Evolutionary conservation across 2,888 invertebrate genomes (phyloP), one percentile per base, ranked within the genome.

Genomic region (Mystacides longicornis): DNA sequence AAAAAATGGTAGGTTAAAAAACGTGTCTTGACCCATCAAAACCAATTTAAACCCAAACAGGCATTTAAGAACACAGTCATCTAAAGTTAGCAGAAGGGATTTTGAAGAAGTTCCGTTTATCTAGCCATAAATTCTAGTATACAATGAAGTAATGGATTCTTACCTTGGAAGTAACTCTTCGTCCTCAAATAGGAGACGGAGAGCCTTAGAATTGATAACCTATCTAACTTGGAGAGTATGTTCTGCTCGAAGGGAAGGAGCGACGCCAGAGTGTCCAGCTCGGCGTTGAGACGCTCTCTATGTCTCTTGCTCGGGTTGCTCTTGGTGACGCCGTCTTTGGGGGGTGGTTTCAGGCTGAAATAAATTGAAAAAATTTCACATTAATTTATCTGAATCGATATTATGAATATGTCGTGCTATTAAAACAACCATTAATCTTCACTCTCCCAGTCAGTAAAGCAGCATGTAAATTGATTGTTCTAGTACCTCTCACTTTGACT

Each of bases 101-200:
- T n/a, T n/a, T n/a, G n/a, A n/a, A n/a, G n/a, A n/a, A n/a, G n/a
- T n/a, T n/a, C n/a, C n/a, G n/a, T n/a, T n/a, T n/a, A n/a, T n/a
- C n/a, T n/a, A n/a, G n/a, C n/a, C n/a, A n/a, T n/a, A n/a, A n/a
- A n/a, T n/a, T n/a, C n/a, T n/a, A n/a, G n/a, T n/a, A n/a, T n/a
- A n/a, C n/a, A n/a, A n/a, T n/a, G n/a, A n/a, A n/a, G n/a, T n/a
- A n/a, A n/a, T n/a, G n/a, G n/a, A 37, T n/a, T 31, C 85, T 81
- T 76, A 98, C 98, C 95, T 90, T 97, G 96, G 79, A 99, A 99
- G 81, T 98, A 99, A 78, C 96, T 95, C 80, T 99, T 99, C 69
- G 96, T 98, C 67, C 98, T 86, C 65, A 99, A 84, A 74, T 97
- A 99, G 80, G 95, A 95, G 75, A 99, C 99, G 54, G 96, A 95